Conservation (phyloP, 2,888 invertebrate species). For the Cephus spinipes region DNA sequence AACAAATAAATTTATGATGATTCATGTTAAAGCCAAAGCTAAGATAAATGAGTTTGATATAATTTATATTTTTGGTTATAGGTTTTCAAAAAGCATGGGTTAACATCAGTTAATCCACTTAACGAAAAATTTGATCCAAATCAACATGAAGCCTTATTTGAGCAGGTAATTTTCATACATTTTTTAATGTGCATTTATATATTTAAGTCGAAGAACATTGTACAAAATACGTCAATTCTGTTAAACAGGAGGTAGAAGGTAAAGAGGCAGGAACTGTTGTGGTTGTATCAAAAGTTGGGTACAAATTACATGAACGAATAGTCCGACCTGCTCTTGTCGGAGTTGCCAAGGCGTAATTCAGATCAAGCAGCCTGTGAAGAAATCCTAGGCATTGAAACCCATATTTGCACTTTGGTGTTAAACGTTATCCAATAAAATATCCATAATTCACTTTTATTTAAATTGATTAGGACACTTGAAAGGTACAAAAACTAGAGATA, state of each 20-base stretch:
- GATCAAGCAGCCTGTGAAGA: background rate
- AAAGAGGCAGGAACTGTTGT: constrained; percentile 89
- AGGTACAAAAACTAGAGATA: background rate
- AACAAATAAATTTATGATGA: background rate
- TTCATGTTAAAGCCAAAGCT: background rate
- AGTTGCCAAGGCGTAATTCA: constrained; percentile 78
- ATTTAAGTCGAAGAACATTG: background rate
- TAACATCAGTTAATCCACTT: constrained; percentile 87
- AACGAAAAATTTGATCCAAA: constrained; percentile 97
- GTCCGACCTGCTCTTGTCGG: constrained; percentile 97
- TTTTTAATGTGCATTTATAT: background rate
- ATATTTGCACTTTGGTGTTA: background rate
- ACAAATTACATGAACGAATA: constrained; percentile 92
- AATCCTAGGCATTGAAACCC: background rate
- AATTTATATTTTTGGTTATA: constrained; percentile 52
- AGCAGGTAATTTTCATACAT: constrained; percentile 74
- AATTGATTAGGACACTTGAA: background rate
- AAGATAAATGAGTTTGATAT: constrained; percentile 2
- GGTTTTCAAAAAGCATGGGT: constrained; percentile 92
- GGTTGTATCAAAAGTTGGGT: constrained; percentile 95
- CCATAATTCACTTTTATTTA: background rate
- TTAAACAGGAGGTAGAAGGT: constrained; percentile 77
- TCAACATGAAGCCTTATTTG: constrained; percentile 94
- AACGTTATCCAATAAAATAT: background rate
- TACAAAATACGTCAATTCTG: constrained; percentile 6